Evolutionary conservation across 1,140 invertebrate genomes (phyloP).

Genomic region (Drosophila teissieri): DNA sequence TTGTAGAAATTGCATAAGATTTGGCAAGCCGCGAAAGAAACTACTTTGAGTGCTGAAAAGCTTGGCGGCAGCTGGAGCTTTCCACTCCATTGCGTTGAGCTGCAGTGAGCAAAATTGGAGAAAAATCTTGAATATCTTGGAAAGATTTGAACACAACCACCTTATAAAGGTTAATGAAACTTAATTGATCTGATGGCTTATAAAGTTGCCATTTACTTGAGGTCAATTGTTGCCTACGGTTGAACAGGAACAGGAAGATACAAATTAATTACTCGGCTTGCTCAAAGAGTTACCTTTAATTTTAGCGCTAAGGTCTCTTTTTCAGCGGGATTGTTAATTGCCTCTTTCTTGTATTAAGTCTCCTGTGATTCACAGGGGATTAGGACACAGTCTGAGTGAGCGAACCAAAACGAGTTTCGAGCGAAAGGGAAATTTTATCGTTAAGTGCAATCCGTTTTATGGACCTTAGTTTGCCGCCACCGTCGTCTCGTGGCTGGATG

Average conservation of each 20-base stretch:
- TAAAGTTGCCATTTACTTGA: too few relatives aligned
- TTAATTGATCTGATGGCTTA: too few relatives aligned
- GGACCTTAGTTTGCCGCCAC: constrained; percentile 46
- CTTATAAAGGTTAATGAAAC: background rate
- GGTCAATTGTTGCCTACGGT: too few relatives aligned
- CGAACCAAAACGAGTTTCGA: constrained; percentile 60
- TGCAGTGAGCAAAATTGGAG: constrained; percentile 36
- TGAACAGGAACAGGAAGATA: too few relatives aligned
- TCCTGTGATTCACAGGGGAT: constrained; percentile 47
- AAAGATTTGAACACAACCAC: too few relatives aligned
- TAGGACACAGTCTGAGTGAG: constrained; percentile 58
- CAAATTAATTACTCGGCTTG: too few relatives aligned
- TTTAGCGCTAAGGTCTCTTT: too few relatives aligned
- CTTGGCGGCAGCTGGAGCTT: constrained; percentile 39
- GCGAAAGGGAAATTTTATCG: constrained; percentile 76
- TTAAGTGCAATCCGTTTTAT: constrained; percentile 54
- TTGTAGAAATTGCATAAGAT: constrained; percentile 69
- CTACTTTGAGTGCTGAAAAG: constrained; percentile 42
- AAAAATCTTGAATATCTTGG: background rate
- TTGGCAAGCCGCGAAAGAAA: constrained; percentile 50
- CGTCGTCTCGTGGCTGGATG: constrained; percentile 47
- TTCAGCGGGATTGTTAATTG: background rate
- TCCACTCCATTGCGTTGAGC: constrained; percentile 10
- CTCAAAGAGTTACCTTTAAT: too few relatives aligned
- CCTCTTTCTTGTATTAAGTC: background rate